These are phyloP conservation scores for Oxytorus armatus DNA, from an alignment of 2,888 invertebrate genomes.

Conservation along the genomic window DNA sequence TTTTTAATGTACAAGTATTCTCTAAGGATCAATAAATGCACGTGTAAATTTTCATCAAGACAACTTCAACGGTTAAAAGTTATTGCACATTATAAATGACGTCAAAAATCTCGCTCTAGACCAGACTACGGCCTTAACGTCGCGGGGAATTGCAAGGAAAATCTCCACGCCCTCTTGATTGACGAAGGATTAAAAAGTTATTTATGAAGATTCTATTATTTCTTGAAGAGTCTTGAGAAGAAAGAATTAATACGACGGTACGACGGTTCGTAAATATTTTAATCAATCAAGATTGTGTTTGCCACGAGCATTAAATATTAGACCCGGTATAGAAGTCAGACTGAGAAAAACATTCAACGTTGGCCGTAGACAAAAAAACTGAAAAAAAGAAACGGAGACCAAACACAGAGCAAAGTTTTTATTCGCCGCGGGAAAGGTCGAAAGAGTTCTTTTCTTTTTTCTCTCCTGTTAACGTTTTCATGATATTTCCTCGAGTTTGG, in stretches of 20 bases:
- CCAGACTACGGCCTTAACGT: no score
- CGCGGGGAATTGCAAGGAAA: no score
- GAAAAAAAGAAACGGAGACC: neutral
- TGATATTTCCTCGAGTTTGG: constrained; percentile 29
- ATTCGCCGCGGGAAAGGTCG: neutral
- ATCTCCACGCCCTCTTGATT: no score
- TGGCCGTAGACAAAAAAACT: constrained; percentile 17
- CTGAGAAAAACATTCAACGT: constrained; percentile 7
- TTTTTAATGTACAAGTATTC: no score
- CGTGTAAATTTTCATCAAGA: no score
- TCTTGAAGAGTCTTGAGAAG: no score
- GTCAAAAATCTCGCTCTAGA: no score
- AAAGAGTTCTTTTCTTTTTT: neutral
- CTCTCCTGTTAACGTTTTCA: constrained; percentile 28
- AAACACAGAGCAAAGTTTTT: constrained; percentile 20
- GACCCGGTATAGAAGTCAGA: neutral
- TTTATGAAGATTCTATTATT: no score
- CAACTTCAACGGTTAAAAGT: no score
- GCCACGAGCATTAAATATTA: neutral
- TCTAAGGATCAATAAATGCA: no score
- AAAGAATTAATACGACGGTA: neutral
- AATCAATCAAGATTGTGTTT: neutral
- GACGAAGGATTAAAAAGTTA: no score
- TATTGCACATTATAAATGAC: no score
- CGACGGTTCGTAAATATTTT: neutral